phyloP scores from a whole-genome alignment of 2,113 vertebrate species.

The Eudorcas thomsonii region DNA sequence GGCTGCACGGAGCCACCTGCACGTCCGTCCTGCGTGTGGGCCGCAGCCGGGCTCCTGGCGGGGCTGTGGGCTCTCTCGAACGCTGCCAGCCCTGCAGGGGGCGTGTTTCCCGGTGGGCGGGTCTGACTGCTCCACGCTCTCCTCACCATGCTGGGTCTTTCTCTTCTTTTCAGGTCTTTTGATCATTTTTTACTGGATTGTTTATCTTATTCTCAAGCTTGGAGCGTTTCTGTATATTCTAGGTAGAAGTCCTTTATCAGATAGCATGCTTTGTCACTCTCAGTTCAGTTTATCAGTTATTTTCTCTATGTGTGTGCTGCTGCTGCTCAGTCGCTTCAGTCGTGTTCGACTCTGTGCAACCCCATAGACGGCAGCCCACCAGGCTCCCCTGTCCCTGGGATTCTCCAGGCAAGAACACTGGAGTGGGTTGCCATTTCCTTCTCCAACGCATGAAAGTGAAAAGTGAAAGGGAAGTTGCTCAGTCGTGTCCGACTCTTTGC shows the following conservation, averaged over 20 bases:
- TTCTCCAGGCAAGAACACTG: background rate
- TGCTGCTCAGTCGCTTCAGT: background rate
- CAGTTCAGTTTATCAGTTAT: background rate
- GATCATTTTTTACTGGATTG: background rate
- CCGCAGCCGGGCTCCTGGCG: background rate
- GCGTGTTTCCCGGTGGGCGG: background rate
- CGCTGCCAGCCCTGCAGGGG: background rate
- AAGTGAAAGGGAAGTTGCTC: too few species aligned
- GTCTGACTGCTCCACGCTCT: background rate
- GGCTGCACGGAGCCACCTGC: background rate
- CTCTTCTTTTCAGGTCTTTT: background rate
- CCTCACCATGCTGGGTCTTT: too few species aligned
- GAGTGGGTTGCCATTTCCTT: background rate
- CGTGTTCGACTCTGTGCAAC: background rate
- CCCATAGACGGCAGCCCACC: background rate
- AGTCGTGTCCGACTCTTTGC: accelerated
- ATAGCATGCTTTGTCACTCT: background rate
- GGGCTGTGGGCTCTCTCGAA: background rate
- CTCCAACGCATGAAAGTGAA: too few species aligned
- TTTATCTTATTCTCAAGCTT: background rate
- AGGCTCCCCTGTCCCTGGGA: background rate
- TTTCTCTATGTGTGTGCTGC: background rate
- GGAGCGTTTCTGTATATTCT: background rate
- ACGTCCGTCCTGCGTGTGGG: background rate
- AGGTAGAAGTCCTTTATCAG: background rate